Evolutionary conservation across 2,113 vertebrate genomes (phyloP).

Genomic region (Thymallus thymallus): DNA sequence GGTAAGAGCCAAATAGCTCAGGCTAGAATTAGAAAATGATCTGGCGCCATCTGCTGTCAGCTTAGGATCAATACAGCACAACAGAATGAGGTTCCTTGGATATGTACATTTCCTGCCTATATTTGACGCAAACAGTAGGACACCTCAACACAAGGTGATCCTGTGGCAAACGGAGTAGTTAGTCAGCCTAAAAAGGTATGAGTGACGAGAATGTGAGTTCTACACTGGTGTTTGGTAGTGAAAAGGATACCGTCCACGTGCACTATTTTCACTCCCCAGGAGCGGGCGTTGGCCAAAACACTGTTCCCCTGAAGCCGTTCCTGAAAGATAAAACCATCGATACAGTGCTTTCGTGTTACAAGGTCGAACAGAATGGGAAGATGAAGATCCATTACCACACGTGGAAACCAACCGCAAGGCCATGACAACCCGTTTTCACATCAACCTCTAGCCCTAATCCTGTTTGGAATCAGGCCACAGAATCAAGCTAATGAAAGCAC

Average conservation of each 20-base stretch:
- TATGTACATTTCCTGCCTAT: neutral
- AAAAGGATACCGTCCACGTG: constrained; percentile 81
- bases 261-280: constrained; percentile 83
- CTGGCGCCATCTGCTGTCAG: constrained; percentile 59
- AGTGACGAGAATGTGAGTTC: too few species aligned
- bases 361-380: too few species aligned
- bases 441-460: too few species aligned
- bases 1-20: neutral
- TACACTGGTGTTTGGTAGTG: neutral
- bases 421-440: too few species aligned
- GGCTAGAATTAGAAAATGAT: too few species aligned
- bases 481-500: constrained; percentile 32
- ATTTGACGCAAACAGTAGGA: neutral
- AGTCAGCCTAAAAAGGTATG: too few species aligned
- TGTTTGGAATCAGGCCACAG: constrained; percentile 2
- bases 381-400: too few species aligned
- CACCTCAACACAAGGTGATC: neutral
- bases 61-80: constrained; percentile 30
- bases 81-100: neutral
- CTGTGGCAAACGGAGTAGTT: neutral
- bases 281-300: constrained; percentile 74
- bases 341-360: neutral
- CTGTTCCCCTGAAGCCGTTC: constrained; percentile 70
- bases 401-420: too few species aligned
- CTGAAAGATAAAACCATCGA: constrained; percentile 50